Evolutionary conservation across 2,113 vertebrate species (phyloP), one percentile per base, ranked within the genome.

Genomic region (Strix aluco): DNA sequence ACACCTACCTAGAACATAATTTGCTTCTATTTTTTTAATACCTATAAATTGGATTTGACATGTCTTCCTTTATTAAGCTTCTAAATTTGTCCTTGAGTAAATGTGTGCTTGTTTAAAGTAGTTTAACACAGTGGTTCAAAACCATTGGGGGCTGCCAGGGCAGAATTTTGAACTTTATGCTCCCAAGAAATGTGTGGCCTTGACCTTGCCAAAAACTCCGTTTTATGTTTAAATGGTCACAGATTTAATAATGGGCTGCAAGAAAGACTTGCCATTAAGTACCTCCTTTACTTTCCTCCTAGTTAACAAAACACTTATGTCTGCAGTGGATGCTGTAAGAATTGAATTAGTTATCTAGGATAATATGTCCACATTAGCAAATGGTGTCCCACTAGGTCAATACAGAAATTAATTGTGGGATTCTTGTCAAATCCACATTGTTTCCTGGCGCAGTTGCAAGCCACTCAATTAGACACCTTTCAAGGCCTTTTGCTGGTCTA

Each of bases 391-490:
- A 96, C 97, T 98, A 97, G 97, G 96, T 98, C 96, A 97, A 95
- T 88, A 90, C 74, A 97, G 94, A 98, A 98, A 98, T 98, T 98
- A 98, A 98, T 98, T 98, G 96, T 91, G 96, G 81, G 95, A 98
- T 97, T 97, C 97, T 95, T 97, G 97, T 98, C 95, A 97, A 95
- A 97, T 98, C 94, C 97, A 93, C 95, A 97, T 98, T 98, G 97
- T 98, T 98, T 98, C 94, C 97, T 98, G 98, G 97, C 95, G 77
- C 96, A 77, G 94, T 91, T 94, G 96, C 52, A 92, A 97, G 92
- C 96, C 95, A 97, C 97, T 98, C 98, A 98, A 97, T 98, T 98
- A 98, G 98, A 98, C 98, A 98, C 98, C 97, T 98, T 98, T 98
- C 97, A 94, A 96, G 96, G 96, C 93, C 96, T 97, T 97, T 98